Conservation (phyloP, 2,888 invertebrate species). For the Dendrolimus pini region DNA sequence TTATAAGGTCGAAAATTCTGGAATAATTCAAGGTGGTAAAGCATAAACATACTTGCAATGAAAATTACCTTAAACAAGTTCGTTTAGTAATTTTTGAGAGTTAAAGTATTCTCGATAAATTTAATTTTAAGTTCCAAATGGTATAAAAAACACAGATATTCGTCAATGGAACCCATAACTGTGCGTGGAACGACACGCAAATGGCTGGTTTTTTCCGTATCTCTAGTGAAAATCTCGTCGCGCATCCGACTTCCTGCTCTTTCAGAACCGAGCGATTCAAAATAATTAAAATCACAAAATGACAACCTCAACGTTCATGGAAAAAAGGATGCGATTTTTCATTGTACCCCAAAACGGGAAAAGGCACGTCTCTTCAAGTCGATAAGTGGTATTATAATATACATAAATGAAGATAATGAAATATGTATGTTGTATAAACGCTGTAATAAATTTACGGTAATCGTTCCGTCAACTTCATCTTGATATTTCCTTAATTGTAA, state of each 20-base stretch:
- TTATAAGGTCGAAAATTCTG: too few species aligned
- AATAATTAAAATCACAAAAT: not conserved
- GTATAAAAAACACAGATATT: too few species aligned
- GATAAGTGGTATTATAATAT: constrained; percentile 19
- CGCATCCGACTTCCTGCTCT: not conserved
- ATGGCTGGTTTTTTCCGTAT: too few species aligned
- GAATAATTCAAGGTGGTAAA: too few species aligned
- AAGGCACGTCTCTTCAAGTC: constrained; percentile 17
- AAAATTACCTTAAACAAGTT: too few species aligned
- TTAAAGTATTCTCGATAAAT: too few species aligned
- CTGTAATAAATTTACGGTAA: constrained; percentile 3
- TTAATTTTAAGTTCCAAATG: too few species aligned
- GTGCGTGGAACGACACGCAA: too few species aligned
- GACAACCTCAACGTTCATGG: not conserved
- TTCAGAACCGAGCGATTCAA: not conserved
- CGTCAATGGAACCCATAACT: too few species aligned
- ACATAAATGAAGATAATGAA: constrained; percentile 13
- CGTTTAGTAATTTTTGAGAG: too few species aligned
- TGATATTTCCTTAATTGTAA: not conserved
- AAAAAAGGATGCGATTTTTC: constrained; percentile 27
- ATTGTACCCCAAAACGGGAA: constrained; percentile 18
- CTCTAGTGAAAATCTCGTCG: too few species aligned
- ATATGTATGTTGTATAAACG: constrained; percentile 15
- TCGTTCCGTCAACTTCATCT: not conserved
- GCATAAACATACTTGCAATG: too few species aligned